Conservation (phyloP, 2,797 vertebrate genomes). For the Centropyge bicolor region DNA sequence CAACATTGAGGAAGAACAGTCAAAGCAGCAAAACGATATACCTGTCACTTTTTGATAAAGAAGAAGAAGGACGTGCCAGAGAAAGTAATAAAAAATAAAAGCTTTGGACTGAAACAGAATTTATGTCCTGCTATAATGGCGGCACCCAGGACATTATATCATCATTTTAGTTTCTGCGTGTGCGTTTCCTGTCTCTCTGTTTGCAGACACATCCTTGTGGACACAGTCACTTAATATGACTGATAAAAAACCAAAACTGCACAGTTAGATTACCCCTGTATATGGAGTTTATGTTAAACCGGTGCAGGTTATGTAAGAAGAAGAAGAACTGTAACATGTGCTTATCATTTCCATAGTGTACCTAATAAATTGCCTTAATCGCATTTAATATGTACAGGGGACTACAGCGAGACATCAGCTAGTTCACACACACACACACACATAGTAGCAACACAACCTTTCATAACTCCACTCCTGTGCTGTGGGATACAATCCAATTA, state of each 20-base stretch:
- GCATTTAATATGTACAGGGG: constrained; percentile 27
- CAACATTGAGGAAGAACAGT: background rate
- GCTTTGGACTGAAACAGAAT: background rate
- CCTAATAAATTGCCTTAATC: constrained; percentile 24
- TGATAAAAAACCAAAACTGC: background rate
- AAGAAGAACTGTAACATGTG: background rate
- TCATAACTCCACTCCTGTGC: constrained; percentile 54
- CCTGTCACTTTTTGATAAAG: background rate
- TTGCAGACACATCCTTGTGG: background rate
- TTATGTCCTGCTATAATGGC: constrained; percentile 6
- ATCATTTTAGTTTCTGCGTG: background rate
- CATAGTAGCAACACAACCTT: constrained; percentile 15
- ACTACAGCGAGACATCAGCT: constrained; percentile 15
- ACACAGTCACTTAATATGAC: background rate
- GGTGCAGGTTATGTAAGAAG: background rate
- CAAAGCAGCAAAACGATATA: background rate
- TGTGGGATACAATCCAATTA: constrained; percentile 76
- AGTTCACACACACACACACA: constrained; percentile 27
- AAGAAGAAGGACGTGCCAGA: background rate
- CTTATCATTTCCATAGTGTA: constrained; percentile 3
- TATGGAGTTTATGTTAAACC: background rate
- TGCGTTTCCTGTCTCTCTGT: constrained; percentile 7
- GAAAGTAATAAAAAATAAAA: constrained; percentile 3
- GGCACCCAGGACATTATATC: constrained; percentile 21
- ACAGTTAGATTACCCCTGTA: background rate